Base-by-base conservation (phyloP, 2,797 vertebrate species). In the Tokudaia tokunoshimensis region DNA sequence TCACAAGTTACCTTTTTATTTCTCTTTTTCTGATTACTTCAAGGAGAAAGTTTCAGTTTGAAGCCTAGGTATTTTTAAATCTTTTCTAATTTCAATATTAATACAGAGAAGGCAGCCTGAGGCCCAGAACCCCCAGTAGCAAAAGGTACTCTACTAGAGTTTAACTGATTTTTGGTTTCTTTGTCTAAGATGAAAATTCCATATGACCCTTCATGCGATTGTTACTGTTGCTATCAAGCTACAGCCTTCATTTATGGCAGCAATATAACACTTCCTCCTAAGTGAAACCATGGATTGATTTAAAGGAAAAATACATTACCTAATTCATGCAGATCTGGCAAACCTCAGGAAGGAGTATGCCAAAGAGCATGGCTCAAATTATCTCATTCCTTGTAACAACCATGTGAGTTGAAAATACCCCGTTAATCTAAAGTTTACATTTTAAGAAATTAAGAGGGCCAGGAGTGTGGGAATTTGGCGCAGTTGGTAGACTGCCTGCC, bases 261-360 rank as follows among this genome's bases (percentile, higher is more conserved):
- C 82, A 63, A 47, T 92, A 12, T 44, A 65, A 72, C 24, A 6
- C 91, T 95, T 74, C 29, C 10, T 88, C 17, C 76, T 86, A 50
- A 86, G 74, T 26, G 44, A 87, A 94, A 95, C 75, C 7, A n/a
- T 79, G 41, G 57, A 89, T 80, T 89, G 31, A 92, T 76, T 95
- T 96, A 92, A 96, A 96, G 55, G 91, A 96, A 84, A 72, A 50
- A 19, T n/a, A n/a, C 63, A 61, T 41, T 61, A 81, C 31, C 80
- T 94, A 52, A 59, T 24, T 70, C n/a, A 89, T 84, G 92, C 11
- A 94, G 47, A 76, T 72, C 72, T 65, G 72, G 47, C 44, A 82
- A 80, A 29, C 52, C 24, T 41, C 15, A 63, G 44, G 57, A 83
- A 92, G 57, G n/a, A 37, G 3, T 72, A 47, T 10, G 24, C 52